Percentiles rank a stretch among this genome's conserved stretches.
Evolutionary conservation across 1,140 invertebrate species (phyloP).

Genomic region (Leptoteleia sp.): DNA sequence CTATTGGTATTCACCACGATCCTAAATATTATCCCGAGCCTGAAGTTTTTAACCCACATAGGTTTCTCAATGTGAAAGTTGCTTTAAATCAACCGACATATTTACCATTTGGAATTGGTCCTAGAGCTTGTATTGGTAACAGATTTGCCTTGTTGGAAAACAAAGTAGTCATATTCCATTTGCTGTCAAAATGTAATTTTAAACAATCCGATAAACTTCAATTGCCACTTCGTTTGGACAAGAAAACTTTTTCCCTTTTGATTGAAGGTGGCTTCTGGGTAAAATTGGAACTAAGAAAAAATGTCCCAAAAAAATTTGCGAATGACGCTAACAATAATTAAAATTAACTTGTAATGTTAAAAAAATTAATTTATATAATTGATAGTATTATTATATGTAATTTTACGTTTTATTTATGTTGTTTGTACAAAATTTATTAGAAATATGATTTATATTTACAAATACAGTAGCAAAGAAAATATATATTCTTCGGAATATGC

Average conservation of each 20-base stretch:
- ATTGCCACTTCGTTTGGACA: conserved; percentile 21
- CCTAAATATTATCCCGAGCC: conserved; percentile 43
- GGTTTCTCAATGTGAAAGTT: conserved; percentile 35
- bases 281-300: conserved; percentile 27
- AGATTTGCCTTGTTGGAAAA: conserved; percentile 19
- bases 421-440: too few species aligned
- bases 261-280: conserved; percentile 36
- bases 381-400: too few species aligned
- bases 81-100: conserved; percentile 35
- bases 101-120: conserved; percentile 67
- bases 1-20: conserved; percentile 32
- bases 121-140: conserved; percentile 54
- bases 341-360: too few species aligned
- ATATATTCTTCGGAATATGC: too few species aligned
- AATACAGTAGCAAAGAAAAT: too few species aligned
- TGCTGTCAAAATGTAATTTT: conserved; percentile 31
- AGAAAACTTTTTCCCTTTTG: conserved; percentile 12
- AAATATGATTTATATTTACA: too few species aligned
- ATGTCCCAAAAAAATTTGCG: neutral
- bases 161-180: conserved; percentile 48
- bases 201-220: conserved; percentile 24
- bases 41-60: conserved; percentile 30
- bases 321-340: too few species aligned
- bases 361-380: too few species aligned
- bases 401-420: too few species aligned